Conservation (phyloP, 2,888 invertebrate genomes). For the Argyresthia albistria region DNA sequence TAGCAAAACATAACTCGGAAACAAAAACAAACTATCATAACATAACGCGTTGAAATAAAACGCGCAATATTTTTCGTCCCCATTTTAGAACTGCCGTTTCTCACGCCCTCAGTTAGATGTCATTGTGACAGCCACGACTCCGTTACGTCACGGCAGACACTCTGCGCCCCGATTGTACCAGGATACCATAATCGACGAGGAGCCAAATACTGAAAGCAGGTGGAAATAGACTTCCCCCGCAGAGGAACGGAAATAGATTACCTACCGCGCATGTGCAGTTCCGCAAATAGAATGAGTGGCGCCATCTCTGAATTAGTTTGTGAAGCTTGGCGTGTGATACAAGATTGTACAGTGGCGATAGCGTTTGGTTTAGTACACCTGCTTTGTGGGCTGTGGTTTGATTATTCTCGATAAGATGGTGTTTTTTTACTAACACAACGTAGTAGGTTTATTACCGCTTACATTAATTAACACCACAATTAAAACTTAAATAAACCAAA, state of each 20-base stretch:
- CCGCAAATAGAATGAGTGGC: constrained; percentile 13
- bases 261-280: constrained; percentile 14
- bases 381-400: no score
- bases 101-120: constrained; percentile 11
- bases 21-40: neutral
- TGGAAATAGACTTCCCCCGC: constrained; percentile 52
- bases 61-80: neutral
- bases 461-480: no score
- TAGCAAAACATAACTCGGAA: neutral
- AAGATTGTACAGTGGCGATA: neutral
- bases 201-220: constrained; percentile 30
- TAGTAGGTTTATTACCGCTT: no score
- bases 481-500: no score
- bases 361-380: no score
- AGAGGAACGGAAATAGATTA: constrained; percentile 36
- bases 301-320: constrained; percentile 11
- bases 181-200: constrained; percentile 37
- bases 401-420: no score
- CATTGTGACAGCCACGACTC: constrained; percentile 42
- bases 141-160: constrained; percentile 64
- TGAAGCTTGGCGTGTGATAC: neutral
- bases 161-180: constrained; percentile 47
- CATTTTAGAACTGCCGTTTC: neutral
- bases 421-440: no score
- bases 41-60: neutral